Conservation (phyloP, 2,797 vertebrate genomes). For the Erpetoichthys calabaricus region DNA sequence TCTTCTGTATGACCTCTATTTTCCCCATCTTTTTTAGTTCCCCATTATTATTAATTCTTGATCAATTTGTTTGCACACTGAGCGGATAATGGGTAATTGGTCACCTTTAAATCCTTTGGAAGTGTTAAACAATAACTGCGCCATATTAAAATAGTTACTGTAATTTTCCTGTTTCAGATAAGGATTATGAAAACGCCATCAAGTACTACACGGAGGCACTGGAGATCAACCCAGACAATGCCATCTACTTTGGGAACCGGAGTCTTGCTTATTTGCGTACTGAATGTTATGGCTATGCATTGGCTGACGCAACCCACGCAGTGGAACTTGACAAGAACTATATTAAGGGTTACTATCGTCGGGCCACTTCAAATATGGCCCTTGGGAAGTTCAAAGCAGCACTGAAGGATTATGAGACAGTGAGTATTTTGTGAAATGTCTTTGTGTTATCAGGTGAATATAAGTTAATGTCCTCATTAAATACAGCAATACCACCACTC, state of each 20-base stretch:
- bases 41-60: too few relatives aligned
- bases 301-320: constrained; percentile 77
- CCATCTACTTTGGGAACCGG: constrained; percentile 86
- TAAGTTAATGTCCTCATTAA: not conserved
- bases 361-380: constrained; percentile 91
- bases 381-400: constrained; percentile 87
- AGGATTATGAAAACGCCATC: constrained; percentile 87
- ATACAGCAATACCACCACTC: not conserved
- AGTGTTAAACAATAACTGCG: too few relatives aligned
- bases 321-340: constrained; percentile 83
- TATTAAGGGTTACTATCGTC: constrained; percentile 85
- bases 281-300: constrained; percentile 83
- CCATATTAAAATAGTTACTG: too few relatives aligned
- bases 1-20: too few relatives aligned
- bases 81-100: too few relatives aligned
- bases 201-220: constrained; percentile 80
- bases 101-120: too few relatives aligned
- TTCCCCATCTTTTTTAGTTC: too few relatives aligned
- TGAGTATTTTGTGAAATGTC: constrained; percentile 29
- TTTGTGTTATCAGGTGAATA: too few relatives aligned
- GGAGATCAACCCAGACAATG: constrained; percentile 70
- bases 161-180: constrained; percentile 44
- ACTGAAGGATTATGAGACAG: constrained; percentile 86
- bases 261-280: constrained; percentile 91
- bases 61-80: too few relatives aligned